Evolutionary conservation across 1,140 invertebrate genomes (phyloP).

Genomic region (Psilanteris sp.): DNA sequence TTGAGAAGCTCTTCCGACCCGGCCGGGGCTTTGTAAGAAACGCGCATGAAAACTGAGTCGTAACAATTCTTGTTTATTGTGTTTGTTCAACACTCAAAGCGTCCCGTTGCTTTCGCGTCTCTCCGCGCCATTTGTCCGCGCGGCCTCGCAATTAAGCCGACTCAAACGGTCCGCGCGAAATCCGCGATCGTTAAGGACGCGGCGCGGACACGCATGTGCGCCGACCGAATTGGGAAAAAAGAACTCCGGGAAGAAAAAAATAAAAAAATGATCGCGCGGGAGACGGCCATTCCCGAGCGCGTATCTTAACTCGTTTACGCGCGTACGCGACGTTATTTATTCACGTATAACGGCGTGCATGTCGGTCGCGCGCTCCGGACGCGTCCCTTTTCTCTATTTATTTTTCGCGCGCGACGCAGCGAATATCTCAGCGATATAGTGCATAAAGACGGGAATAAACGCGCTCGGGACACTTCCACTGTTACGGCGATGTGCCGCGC

Average conservation of each 20-base stretch:
- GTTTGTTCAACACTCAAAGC: not conserved
- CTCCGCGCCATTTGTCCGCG: constrained; percentile 13
- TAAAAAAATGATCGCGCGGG: too few relatives aligned
- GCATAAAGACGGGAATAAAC: constrained; percentile 42
- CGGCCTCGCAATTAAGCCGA: constrained; percentile 22
- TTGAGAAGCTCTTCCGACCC: constrained; percentile 12
- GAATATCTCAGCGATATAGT: constrained; percentile 44
- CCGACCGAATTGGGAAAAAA: constrained; percentile 38
- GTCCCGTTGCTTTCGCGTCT: constrained; percentile 6
- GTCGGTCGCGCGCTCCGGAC: constrained; percentile 26
- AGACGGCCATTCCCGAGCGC: constrained; percentile 19
- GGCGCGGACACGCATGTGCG: constrained; percentile 42
- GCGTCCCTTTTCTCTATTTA: constrained; percentile 34
- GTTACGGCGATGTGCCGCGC: constrained; percentile 18
- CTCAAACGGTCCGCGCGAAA: constrained; percentile 17
- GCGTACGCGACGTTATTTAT: constrained; percentile 34
- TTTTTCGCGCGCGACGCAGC: constrained; percentile 18
- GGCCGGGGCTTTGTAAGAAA: not conserved
- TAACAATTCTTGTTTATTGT: constrained; percentile 12
- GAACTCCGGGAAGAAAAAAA: constrained; percentile 13
- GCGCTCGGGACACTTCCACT: constrained; percentile 27
- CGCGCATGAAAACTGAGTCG: constrained; percentile 6
- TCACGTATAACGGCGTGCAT: constrained; percentile 28
- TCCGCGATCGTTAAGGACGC: constrained; percentile 7
- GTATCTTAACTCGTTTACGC: constrained; percentile 34